Conservation (phyloP, 2,113 vertebrate genomes). For the Pedetes capensis region DNA sequence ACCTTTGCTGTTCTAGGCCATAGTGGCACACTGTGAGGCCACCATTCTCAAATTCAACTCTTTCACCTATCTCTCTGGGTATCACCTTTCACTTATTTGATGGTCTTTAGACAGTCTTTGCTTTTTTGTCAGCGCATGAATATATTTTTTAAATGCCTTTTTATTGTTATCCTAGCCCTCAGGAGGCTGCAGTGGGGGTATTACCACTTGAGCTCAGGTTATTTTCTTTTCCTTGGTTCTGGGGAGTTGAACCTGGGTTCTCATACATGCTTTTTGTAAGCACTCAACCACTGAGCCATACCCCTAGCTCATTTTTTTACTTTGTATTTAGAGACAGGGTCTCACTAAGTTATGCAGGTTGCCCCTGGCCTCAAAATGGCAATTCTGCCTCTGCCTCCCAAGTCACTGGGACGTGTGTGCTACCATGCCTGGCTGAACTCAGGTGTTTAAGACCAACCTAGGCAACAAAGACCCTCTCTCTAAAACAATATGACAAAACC, state of each 20-base stretch:
- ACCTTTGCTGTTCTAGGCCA: neutral
- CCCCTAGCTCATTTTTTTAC: no score
- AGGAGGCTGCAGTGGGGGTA: neutral
- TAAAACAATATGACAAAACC: neutral
- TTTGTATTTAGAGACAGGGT: no score
- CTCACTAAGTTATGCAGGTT: no score
- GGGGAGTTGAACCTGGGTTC: no score
- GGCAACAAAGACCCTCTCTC: neutral
- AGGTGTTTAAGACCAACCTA: no score
- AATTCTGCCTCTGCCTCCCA: no score
- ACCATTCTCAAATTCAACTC: neutral
- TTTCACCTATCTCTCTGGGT: neutral
- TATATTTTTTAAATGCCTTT: neutral
- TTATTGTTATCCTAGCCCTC: neutral
- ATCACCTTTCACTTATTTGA: neutral
- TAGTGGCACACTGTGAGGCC: neutral
- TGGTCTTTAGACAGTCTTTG: neutral
- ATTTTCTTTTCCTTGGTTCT: no score
- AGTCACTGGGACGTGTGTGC: no score
- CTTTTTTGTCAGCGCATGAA: constrained; percentile 6
- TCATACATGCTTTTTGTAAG: no score
- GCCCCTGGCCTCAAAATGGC: no score
- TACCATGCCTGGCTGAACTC: no score
- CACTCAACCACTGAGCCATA: no score
- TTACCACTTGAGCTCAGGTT: rapidly evolving